Evolutionary conservation across 2,888 invertebrate genomes (phyloP).

Genomic region (Cryptocheilus praepositus): DNA sequence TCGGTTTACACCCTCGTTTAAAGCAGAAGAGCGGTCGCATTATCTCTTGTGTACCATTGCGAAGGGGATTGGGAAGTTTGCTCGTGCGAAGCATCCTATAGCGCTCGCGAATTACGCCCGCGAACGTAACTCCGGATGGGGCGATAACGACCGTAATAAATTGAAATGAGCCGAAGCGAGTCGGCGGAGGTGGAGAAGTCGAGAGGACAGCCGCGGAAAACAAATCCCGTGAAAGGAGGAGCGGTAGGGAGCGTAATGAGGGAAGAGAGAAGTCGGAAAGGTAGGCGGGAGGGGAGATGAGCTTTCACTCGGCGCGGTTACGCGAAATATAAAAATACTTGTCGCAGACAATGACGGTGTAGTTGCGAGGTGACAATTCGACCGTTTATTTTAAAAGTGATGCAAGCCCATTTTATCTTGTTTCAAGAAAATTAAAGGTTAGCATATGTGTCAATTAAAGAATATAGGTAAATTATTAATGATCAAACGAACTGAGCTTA

Average conservation of each 20-base stretch:
- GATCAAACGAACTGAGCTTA: too few relatives aligned
- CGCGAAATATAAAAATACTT: slow-evolving; percentile 34
- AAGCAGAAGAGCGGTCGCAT: slow-evolving; percentile 2
- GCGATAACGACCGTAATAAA: slow-evolving; percentile 38
- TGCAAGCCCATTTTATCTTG: too few relatives aligned
- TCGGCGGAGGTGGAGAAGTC: slow-evolving; percentile 2
- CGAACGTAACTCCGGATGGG: slow-evolving; percentile 14
- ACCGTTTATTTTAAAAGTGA: too few relatives aligned
- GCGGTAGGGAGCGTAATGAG: slow-evolving; percentile 1
- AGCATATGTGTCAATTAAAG: too few relatives aligned
- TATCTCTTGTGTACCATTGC: too few relatives aligned
- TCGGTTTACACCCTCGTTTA: slow-evolving; percentile 8
- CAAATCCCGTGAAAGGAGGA: not conserved
- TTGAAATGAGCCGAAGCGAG: slow-evolving; percentile 33
- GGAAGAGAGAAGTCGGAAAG: not conserved
- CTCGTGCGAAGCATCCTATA: not conserved
- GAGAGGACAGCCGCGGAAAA: slow-evolving; percentile 2
- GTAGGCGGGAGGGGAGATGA: not conserved
- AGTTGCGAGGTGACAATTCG: too few relatives aligned
- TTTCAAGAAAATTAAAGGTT: too few relatives aligned
- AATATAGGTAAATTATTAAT: too few relatives aligned
- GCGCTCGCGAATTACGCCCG: slow-evolving; percentile 2
- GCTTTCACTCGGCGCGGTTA: slow-evolving; percentile 31
- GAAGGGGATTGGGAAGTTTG: slow-evolving; percentile 5
- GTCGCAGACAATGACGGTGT: slow-evolving; percentile 18